Evolutionary conservation across 2,113 vertebrate genomes (phyloP).

Genomic region (Aegithalos caudatus): DNA sequence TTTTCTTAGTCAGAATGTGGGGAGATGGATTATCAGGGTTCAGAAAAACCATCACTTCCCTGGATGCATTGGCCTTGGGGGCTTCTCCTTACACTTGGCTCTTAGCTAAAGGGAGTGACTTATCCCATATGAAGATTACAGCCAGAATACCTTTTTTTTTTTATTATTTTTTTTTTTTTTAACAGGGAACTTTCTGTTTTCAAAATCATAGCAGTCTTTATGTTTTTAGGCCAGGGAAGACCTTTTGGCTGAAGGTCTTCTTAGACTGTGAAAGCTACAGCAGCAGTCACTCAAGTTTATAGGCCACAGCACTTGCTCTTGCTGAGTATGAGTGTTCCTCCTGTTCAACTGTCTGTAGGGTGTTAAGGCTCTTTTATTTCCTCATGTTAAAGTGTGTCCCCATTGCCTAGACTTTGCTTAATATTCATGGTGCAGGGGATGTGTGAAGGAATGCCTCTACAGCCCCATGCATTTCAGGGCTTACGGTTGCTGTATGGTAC

Average conservation of each 20-base stretch:
- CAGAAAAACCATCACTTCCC: neutral
- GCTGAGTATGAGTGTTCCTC: neutral
- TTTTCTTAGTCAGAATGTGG: neutral
- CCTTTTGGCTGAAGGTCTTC: neutral
- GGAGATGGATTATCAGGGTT: neutral
- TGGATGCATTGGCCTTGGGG: neutral
- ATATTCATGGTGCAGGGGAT: neutral
- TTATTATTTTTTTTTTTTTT: neutral
- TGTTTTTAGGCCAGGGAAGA: neutral
- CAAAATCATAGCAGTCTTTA: neutral
- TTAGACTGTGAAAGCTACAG: neutral
- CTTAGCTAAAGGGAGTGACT: neutral
- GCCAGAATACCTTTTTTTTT: neutral
- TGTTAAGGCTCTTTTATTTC: neutral
- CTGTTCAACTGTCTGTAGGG: neutral
- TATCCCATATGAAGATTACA: neutral
- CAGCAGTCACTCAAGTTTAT: neutral
- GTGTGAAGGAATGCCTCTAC: neutral
- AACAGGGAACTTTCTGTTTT: neutral
- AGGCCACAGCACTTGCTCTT: neutral
- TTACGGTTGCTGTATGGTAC: neutral
- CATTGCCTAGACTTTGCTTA: neutral
- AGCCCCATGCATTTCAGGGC: neutral
- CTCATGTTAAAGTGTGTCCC: neutral
- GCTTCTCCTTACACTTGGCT: neutral